Base-by-base conservation (phyloP, 2,797 vertebrate genomes). In the Bucorvus abyssinicus region DNA sequence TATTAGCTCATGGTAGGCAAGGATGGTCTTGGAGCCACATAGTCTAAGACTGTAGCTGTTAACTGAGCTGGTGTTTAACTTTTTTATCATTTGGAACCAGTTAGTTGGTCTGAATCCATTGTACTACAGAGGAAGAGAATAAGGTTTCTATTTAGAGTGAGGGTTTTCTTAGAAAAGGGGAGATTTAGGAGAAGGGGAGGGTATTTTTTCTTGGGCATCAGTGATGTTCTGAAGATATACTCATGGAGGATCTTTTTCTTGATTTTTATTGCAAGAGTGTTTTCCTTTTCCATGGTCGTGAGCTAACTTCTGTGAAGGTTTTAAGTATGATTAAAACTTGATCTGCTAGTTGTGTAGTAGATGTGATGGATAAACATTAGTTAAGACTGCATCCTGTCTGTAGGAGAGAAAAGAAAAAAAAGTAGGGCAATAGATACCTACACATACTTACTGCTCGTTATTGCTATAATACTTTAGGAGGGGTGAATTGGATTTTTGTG, bases 21-120 rank as follows among this genome's bases (percentile, higher is more conserved):
- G 15, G 11, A 6, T 85, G 20, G 1, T 40, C 5, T 76, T 91
- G 5, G 23, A 44, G 5, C 13, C 0, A 8, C 0, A 1, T 1
- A 6, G 27, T 42, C 3, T 42, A 12, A 30, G 32, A 17, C 1
- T 53, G 7, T 42, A 22, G 13, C 5, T 69, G 9, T 27, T 88
- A 56, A 59, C 32, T 21, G 16, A 49, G 24, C 11, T 76, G 18
- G 18, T 52, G 27, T n/a, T 77, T 15, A 9, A 1, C 49, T 55
- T 36, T 49, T 49, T 49, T 9, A 10, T 65, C 2, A 5, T 75
- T 71, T 73, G 10, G 7, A 1, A 20, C 2, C 4, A 32, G 5
- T 40, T 74, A 22, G 49, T 17, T n/a, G 34, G 32, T 80, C 21
- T 83, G 32, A 87, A 47, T 36, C 30, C 4, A 14, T 12, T n/a